Evolutionary conservation across 2,888 invertebrate species (phyloP).

Genomic region (Gandaritis pyraliata): DNA sequence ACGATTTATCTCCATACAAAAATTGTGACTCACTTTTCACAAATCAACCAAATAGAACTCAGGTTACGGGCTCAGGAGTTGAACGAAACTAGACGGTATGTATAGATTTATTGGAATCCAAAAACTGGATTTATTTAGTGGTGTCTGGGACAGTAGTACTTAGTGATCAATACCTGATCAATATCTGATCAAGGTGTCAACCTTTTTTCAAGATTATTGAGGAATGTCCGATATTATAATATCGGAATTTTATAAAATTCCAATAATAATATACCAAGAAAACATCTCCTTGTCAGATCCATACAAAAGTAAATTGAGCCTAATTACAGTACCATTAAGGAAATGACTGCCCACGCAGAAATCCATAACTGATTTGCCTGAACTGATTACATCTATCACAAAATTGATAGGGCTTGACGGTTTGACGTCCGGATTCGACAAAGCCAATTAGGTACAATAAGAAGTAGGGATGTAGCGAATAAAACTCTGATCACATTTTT

Average conservation of each 20-base stretch:
- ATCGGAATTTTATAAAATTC: too few species aligned
- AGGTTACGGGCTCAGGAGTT: too few species aligned
- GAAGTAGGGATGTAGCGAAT: background rate
- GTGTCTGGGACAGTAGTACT: too few species aligned
- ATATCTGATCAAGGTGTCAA: background rate
- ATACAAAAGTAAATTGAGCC: constrained; percentile 20
- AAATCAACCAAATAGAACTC: too few species aligned
- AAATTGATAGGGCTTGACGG: constrained; percentile 38
- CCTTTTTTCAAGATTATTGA: background rate
- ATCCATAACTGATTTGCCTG: constrained; percentile 38
- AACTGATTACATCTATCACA: constrained; percentile 41
- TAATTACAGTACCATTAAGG: constrained; percentile 30
- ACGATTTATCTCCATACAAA: too few species aligned
- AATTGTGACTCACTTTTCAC: too few species aligned
- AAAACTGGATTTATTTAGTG: too few species aligned
- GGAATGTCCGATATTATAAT: constrained; percentile 15
- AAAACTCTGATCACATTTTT: too few species aligned
- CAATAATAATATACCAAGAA: constrained; percentile 27
- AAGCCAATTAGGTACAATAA: constrained; percentile 29
- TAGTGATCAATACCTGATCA: too few species aligned
- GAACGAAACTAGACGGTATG: too few species aligned
- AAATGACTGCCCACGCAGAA: constrained; percentile 31
- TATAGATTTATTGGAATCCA: too few species aligned
- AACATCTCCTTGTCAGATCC: constrained; percentile 27
- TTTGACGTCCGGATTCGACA: constrained; percentile 33